Evolutionary conservation across 2,888 invertebrate genomes (phyloP).

Genomic region (Esperia sulphurella): DNA sequence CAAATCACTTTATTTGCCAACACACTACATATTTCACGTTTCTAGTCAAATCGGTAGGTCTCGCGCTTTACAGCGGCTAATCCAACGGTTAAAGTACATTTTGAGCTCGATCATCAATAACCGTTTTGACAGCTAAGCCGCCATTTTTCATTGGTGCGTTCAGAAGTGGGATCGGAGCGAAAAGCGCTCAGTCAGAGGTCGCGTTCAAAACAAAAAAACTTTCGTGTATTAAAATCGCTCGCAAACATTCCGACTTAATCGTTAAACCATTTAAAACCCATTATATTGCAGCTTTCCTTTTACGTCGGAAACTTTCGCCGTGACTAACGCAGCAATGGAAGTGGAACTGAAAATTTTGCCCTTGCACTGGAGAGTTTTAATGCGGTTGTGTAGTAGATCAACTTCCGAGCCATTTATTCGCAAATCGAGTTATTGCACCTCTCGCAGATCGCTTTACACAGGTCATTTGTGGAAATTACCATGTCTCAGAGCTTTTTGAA

Average conservation of each 20-base stretch:
- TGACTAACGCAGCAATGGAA: conserved; percentile 58
- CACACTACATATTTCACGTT: conserved; percentile 8
- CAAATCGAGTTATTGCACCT: conserved; percentile 76
- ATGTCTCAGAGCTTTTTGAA: conserved; percentile 15
- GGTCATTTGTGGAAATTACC: conserved; percentile 69
- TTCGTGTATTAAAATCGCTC: conserved; percentile 36
- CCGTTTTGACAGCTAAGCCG: conserved; percentile 67
- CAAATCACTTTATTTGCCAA: conserved; percentile 7
- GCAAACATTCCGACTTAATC: conserved; percentile 50
- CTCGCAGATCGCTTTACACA: conserved; percentile 65
- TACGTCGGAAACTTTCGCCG: conserved; percentile 38
- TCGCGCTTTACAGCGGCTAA: conserved; percentile 39
- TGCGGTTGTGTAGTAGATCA: conserved; percentile 57
- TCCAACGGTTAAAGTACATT: conserved; percentile 64
- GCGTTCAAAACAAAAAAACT: conserved; percentile 54
- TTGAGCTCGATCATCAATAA: conserved; percentile 66
- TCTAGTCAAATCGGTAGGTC: conserved; percentile 15
- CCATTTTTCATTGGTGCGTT: conserved; percentile 64
- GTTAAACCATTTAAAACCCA: conserved; percentile 43
- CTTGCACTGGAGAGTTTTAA: conserved; percentile 35
- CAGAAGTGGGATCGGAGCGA: conserved; percentile 35
- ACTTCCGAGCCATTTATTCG: conserved; percentile 74
- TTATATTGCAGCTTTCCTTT: conserved; percentile 61
- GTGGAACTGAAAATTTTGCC: conserved; percentile 43
- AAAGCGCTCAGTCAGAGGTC: conserved; percentile 56